Conservation (phyloP, 2,888 invertebrate species). For the Sphinx pinastri region DNA sequence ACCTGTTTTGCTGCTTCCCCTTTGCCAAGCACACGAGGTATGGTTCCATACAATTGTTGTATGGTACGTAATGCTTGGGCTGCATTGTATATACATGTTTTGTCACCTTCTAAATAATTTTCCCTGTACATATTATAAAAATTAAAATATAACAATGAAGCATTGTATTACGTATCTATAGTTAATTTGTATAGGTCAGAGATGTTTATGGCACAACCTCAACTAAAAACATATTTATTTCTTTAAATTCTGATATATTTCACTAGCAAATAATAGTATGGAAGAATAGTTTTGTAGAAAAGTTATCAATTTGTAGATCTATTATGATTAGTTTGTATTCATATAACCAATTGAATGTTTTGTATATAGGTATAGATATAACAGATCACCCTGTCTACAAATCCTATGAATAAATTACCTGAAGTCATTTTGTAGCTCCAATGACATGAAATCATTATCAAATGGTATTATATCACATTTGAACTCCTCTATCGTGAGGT, state of each 20-base stretch:
- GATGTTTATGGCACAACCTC: no score
- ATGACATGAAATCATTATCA: constrained; percentile 95
- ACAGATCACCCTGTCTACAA: no score
- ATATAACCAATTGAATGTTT: no score
- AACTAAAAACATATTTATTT: no score
- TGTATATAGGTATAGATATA: no score
- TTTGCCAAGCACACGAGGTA: constrained; percentile 95
- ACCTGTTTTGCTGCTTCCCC: constrained; percentile 92
- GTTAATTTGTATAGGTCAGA: neutral
- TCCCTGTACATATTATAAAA: constrained; percentile 84
- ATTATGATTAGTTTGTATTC: no score
- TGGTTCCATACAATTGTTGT: constrained; percentile 94
- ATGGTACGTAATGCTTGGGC: constrained; percentile 94
- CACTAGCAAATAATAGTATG: no score
- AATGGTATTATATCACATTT: constrained; percentile 95
- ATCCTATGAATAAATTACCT: constrained; percentile 74
- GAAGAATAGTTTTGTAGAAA: no score
- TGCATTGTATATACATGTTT: constrained; percentile 93
- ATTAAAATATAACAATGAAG: neutral
- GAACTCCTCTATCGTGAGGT: constrained; percentile 91
- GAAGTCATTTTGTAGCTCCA: constrained; percentile 93
- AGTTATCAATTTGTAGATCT: no score
- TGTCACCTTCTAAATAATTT: constrained; percentile 94
- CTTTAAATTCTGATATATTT: no score
- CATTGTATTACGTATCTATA: no score